phyloP scores from a whole-genome alignment of 1,140 invertebrate species.

The Bradysia coprophila region DNA sequence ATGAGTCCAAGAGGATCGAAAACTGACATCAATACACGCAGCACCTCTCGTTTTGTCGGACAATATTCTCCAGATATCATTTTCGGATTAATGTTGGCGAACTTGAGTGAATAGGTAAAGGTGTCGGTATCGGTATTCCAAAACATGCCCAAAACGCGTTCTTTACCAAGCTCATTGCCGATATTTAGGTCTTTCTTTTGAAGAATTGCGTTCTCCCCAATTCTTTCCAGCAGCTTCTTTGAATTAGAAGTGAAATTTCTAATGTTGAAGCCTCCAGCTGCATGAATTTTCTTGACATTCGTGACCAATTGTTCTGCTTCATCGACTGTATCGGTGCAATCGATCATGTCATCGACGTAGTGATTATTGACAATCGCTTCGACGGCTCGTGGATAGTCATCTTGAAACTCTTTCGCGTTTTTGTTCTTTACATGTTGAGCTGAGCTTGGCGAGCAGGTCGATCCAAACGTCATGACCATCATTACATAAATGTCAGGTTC shows the following conservation, averaged over 20 bases:
- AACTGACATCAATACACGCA: conserved; percentile 10
- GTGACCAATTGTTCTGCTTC: conserved; percentile 9
- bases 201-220: neutral
- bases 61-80: conserved; percentile 5
- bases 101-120: conserved; percentile 1
- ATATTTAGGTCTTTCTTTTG: neutral
- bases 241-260: conserved; percentile 6
- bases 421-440: conserved; percentile 16
- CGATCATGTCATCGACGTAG: conserved; percentile 22
- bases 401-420: conserved; percentile 11
- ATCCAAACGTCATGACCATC: conserved; percentile 13
- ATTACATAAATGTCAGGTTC: conserved; percentile 7
- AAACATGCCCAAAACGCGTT: conserved; percentile 5
- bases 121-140: conserved; percentile 6
- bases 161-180: neutral
- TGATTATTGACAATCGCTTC: conserved; percentile 10
- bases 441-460: conserved; percentile 14
- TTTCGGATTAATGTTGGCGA: conserved; percentile 6
- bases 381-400: conserved; percentile 8
- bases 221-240: neutral
- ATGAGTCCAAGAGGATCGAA: conserved; percentile 12
- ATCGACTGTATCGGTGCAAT: conserved; percentile 9
- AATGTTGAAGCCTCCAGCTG: neutral
- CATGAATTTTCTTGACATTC: neutral
- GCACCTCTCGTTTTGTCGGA: conserved; percentile 4